Base-by-base conservation (phyloP, 2,888 invertebrate genomes). In the Phrixothrix hirtus region DNA sequence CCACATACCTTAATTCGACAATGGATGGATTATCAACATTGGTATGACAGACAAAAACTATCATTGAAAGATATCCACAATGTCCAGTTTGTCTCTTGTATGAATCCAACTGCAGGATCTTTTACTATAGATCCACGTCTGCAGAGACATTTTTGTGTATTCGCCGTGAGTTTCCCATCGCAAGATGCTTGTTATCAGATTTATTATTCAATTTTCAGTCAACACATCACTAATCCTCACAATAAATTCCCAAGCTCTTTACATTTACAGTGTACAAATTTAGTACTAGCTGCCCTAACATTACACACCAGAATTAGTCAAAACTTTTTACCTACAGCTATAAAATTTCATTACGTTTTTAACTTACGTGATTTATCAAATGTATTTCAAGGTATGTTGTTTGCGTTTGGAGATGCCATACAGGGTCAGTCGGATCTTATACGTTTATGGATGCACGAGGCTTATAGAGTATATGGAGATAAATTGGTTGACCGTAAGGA, bases 31-130 rank as follows among this genome's bases (percentile, higher is more conserved):
- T 97, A 97, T 70, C 88, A 87, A 38, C 96, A 97, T 75, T 97
- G 97, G 96, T 89, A 92, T 71, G 93, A 97, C 70, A 81, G 97
- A 26, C 87, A 88, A 30, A 92, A 92, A 70, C 78, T 97, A 13
- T 81, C 89, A 0, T 75, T 96, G 7, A 97, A 97, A 76, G 96
- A 97, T 58, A 94, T 97, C 54, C 94, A 95, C 73, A 96, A 95
- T 70, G 95, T 95, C 50, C 97, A 97, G 73, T 97, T 97, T 70
- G 89, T 97, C 9, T 89, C 95, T 21, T 95, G 95, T 72, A 97
- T 97, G 96, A 97, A 97, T 78, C 97, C 97, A 0, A 96, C 96
- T 0, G 95, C 96, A 15, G 97, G 97, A 36, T 95, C 94, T 69
- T 97, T 97, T 68, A 95, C 95, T 2, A 95, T 97, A 59, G 95